Conservation (phyloP, 2,113 vertebrate species). For the Neodon shergylaensis region DNA sequence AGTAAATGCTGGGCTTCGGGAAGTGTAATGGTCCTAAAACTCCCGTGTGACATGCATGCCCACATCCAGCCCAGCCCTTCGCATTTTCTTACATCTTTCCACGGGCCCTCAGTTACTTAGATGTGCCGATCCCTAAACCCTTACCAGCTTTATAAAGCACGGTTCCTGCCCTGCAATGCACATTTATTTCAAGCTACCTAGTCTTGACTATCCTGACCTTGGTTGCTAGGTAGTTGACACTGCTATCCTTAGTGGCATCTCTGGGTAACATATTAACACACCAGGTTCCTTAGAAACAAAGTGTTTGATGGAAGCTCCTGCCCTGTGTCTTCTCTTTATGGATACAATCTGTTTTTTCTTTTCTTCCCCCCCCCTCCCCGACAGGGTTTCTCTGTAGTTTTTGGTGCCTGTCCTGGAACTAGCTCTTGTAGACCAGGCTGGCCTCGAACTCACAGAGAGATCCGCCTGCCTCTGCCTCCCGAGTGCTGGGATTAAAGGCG, state of each 20-base stretch:
- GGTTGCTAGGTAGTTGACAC: not conserved
- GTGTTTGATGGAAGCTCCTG: not conserved
- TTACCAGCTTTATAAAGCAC: not conserved
- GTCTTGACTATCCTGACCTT: not conserved
- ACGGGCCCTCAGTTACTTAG: not conserved
- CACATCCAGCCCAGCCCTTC: not conserved
- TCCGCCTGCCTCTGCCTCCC: no score
- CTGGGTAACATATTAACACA: not conserved
- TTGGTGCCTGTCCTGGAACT: no score
- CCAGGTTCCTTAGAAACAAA: not conserved
- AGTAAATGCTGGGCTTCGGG: not conserved
- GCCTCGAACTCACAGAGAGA: no score
- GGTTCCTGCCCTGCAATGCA: not conserved
- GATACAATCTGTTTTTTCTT: not conserved
- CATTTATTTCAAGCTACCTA: not conserved
- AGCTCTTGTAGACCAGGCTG: no score
- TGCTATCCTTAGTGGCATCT: not conserved
- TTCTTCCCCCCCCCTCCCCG: no score
- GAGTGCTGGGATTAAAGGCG: no score
- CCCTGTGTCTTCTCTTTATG: not conserved
- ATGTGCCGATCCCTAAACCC: not conserved
- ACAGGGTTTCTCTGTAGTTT: no score
- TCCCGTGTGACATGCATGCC: not conserved
- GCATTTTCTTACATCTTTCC: not conserved
- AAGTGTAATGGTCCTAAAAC: not conserved